A percentile compares a stretch with the other conserved stretches of the same genome.
phyloP scores from a whole-genome alignment of 2,113 vertebrate species.

The Lynx canadensis region DNA sequence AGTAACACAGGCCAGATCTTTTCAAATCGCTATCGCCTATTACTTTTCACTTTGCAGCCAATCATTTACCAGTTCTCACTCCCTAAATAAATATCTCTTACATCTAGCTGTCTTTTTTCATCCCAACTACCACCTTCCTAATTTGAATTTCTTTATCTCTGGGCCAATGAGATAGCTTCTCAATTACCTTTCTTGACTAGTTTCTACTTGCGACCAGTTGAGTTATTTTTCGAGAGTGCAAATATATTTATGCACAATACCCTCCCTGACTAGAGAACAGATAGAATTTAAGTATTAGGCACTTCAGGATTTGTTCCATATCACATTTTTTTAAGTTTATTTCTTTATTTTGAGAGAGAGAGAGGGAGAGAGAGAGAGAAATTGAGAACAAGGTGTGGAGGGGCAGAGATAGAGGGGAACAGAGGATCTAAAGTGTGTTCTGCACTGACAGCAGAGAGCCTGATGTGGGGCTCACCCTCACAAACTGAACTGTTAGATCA shows the following conservation, averaged over 20 bases:
- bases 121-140: neutral
- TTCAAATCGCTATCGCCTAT: neutral
- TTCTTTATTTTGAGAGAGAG: too few relatives aligned
- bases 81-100: neutral
- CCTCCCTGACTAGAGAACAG: neutral
- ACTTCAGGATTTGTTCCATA: neutral
- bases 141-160: neutral
- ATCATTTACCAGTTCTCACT: neutral
- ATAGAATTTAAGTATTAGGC: neutral
- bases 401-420: too few relatives aligned
- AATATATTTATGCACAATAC: neutral
- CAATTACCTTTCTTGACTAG: neutral
- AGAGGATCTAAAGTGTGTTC: too few relatives aligned
- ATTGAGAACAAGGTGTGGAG: too few relatives aligned
- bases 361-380: too few relatives aligned
- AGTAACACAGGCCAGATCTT: neutral
- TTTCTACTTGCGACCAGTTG: neutral
- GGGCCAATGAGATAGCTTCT: neutral
- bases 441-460: too few relatives aligned
- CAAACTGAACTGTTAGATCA: too few relatives aligned
- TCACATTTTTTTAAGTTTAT: neutral
- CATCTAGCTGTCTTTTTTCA: neutral
- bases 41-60: neutral
- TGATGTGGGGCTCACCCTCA: too few relatives aligned
- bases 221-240: neutral